phyloP scores from a whole-genome alignment of 1,140 invertebrate genomes.

The Hermetia illucens region DNA sequence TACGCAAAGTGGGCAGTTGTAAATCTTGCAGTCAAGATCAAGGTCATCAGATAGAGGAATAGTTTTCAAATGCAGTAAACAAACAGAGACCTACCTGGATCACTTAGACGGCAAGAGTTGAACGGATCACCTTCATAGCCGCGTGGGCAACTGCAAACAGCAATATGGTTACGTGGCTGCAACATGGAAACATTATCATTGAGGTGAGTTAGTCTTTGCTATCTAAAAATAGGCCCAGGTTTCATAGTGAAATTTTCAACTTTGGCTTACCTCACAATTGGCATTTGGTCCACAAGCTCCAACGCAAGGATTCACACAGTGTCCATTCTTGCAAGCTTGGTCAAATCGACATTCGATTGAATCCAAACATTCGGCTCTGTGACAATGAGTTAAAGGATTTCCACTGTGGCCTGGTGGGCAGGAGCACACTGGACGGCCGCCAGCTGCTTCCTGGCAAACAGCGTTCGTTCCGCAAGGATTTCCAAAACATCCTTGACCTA shows the following conservation, averaged over 20 bases:
- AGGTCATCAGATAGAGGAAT: neutral
- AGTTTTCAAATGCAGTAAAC: neutral
- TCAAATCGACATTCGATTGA: slow-evolving; percentile 42
- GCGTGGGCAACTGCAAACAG: slow-evolving; percentile 67
- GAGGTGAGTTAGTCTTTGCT: slow-evolving; percentile 28
- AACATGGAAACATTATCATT: slow-evolving; percentile 27
- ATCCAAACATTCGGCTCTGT: slow-evolving; percentile 46
- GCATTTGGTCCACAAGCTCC: slow-evolving; percentile 58
- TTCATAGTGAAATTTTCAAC: slow-evolving; percentile 15
- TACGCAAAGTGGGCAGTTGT: neutral
- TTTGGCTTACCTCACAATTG: slow-evolving; percentile 46
- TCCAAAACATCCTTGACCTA: slow-evolving; percentile 20
- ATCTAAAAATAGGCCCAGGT: slow-evolving; percentile 31
- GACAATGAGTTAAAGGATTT: slow-evolving; percentile 48
- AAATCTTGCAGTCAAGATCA: neutral
- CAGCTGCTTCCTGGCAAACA: slow-evolving; percentile 42
- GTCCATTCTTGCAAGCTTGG: slow-evolving; percentile 62
- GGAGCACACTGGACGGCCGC: slow-evolving; percentile 48
- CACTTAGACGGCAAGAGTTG: slow-evolving; percentile 39
- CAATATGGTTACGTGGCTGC: slow-evolving; percentile 59
- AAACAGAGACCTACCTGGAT: slow-evolving; percentile 42
- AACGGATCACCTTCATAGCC: slow-evolving; percentile 76
- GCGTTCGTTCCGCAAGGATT: slow-evolving; percentile 44
- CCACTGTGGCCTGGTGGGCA: slow-evolving; percentile 56
- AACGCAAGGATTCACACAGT: slow-evolving; percentile 61